phyloP scores from a whole-genome alignment of 2,113 vertebrate species.

The Trichechus manatus region DNA sequence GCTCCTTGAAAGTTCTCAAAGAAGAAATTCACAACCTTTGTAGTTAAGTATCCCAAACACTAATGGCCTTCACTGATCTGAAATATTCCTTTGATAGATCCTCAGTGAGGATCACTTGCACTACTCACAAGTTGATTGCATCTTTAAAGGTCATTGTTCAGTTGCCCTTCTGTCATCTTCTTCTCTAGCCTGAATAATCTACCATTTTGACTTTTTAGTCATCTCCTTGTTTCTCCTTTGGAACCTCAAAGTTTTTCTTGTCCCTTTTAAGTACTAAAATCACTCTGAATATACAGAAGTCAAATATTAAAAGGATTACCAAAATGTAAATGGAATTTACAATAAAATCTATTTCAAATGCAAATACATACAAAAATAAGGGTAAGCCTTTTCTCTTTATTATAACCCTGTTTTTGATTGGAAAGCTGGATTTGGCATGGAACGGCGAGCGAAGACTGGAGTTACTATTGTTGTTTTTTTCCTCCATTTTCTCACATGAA shows the following conservation, averaged over 20 bases:
- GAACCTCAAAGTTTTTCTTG: slow-evolving; percentile 18
- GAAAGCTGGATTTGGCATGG: slow-evolving; percentile 34
- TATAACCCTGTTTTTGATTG: background rate
- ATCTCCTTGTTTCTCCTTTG: slow-evolving; percentile 30
- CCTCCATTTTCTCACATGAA: slow-evolving; percentile 43
- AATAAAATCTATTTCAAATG: slow-evolving; percentile 71
- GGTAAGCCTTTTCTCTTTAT: slow-evolving; percentile 51
- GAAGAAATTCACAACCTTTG: slow-evolving; percentile 44
- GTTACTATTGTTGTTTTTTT: background rate
- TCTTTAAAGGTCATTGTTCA: slow-evolving; percentile 55
- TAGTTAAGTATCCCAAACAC: background rate
- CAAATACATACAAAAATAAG: slow-evolving; percentile 40
- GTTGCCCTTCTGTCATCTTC: slow-evolving; percentile 30
- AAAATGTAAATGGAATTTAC: slow-evolving; percentile 61
- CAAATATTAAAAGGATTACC: slow-evolving; percentile 64
- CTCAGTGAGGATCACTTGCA: background rate
- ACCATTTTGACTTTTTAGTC: slow-evolving; percentile 60
- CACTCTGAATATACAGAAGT: slow-evolving; percentile 55
- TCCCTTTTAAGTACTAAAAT: slow-evolving; percentile 60
- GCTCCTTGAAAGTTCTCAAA: slow-evolving; percentile 50
- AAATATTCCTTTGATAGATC: slow-evolving; percentile 49
- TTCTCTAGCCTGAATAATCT: slow-evolving; percentile 20
- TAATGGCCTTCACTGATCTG: slow-evolving; percentile 55
- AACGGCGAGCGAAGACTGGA: background rate
- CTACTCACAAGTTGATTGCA: background rate